Base-by-base conservation (phyloP, 2,113 vertebrate genomes). In the Colistium nudipinnis region DNA sequence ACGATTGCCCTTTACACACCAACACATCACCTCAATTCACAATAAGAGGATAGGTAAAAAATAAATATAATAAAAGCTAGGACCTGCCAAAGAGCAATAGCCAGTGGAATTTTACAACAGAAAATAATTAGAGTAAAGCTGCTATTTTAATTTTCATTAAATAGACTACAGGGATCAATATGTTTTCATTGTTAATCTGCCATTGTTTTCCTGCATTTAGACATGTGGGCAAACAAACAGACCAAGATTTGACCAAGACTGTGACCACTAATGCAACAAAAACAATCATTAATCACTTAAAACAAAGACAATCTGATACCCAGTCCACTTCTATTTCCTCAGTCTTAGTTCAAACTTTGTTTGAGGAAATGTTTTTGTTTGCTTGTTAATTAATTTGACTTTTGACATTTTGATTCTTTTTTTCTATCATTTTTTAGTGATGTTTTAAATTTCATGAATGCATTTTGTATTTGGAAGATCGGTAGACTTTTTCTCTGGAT, bases 61-160 rank as follows among this genome's bases (percentile, higher is more conserved):
- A 45, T 8, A 30, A 17, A 54, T 71, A 68, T n/a, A 59, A 38
- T 6, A 74, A 71, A 70, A 85, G 87, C 80, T 87, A 89, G 80
- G 72, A 87, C 76, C 80, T 80, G 85, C 85, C 87, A 89, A 90
- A 90, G 87, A 89, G 80, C 76, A 81, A 81, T 57, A 78, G 74
- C 65, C 67, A 78, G 76, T 63, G 43, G 79, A 80, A 78, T 69
- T 33, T 52, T 7, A 43, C 69, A 35, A 17, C 20, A 7, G 51
- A 78, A 19, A 43, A 47, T 30, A 56, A 61, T 27, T 48, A 52
- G 57, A 71, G 43, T 62, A 9, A 11, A 73, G 62, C 81, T 69
- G 74, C 80, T 70, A 57, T 62, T 74, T 82, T 60, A 61, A 22
- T 77, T 68, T 65, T 71, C 44, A 75, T 14, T 31, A 57, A 75